Evolutionary conservation across 2,113 vertebrate species (phyloP), one percentile per base, ranked within the genome.

Genomic region (Mirounga angustirostris): DNA sequence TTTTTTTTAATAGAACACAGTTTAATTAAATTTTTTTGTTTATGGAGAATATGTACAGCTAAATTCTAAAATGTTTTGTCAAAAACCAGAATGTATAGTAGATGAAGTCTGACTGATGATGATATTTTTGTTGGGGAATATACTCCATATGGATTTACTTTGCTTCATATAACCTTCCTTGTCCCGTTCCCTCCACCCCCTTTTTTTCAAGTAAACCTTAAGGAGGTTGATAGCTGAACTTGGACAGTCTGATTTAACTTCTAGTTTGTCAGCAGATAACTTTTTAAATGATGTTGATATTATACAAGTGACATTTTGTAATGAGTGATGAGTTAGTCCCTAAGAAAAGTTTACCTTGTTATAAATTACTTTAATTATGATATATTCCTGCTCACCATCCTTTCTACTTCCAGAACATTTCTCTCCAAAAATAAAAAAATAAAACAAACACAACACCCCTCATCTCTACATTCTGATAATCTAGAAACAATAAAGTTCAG

Each of bases 171-270:
- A 91, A 24, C 33, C 15, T 84, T 71, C 33, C 54, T 43, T 50
- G 26, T 15, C 5, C 21, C 4, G 8, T 69, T 69, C n/a, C 33
- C 1, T 8, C 74, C 43, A 78, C 43, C 61, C 24, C 81, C 22
- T 22, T n/a, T 63, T 92, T 92, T 58, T 30, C 36, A 95, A 88
- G 74, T 71, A 87, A 79, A 67, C 54, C 15, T 59, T 56, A 43
- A 67, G 33, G 19, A 65, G 2, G 26, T n/a, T 36, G 10, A 61
- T 40, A 61, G 40, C 73, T 96, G 43, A 67, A 73, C 26, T 54
- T 91, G 56, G 4, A 65, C 28, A 89, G 88, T 94, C 30, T 76
- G 43, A 88, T 80, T 83, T 93, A 96, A 76, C 81, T 91, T 95
- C 22, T 1, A 56, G 0, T 80, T 58, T 97, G 19, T 92, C 30